These are phyloP conservation scores for Phaonia tiefii DNA, from an alignment of 2,888 invertebrate genomes.

Conservation along the genomic window DNA sequence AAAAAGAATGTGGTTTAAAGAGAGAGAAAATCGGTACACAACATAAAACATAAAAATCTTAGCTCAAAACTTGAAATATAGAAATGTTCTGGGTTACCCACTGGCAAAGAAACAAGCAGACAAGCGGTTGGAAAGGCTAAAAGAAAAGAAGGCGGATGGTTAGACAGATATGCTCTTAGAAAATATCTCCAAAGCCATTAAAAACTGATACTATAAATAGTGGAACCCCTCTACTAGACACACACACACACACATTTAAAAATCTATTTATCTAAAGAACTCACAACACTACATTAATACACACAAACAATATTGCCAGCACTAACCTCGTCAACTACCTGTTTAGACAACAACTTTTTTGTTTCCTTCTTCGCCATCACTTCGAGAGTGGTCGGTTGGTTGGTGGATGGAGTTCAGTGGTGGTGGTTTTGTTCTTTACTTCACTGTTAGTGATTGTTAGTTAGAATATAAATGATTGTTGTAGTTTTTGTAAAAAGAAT, in stretches of 20 bases:
- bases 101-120: constrained; percentile 2
- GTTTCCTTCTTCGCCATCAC: background rate
- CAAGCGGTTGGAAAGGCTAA: too few species aligned
- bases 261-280: constrained; percentile 26
- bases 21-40: constrained; percentile 34
- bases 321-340: constrained; percentile 26
- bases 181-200: background rate
- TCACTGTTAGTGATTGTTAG: background rate
- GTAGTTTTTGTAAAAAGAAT: constrained; percentile 3
- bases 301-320: constrained; percentile 5
- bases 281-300: background rate
- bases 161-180: background rate
- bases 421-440: constrained; percentile 10
- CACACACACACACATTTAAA: background rate
- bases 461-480: constrained; percentile 14
- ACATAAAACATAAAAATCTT: constrained; percentile 1
- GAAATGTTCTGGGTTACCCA: too few species aligned
- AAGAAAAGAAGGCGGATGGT: background rate
- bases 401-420: background rate
- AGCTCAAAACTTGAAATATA: too few species aligned
- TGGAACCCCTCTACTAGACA: background rate
- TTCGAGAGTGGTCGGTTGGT: constrained; percentile 7
- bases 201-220: background rate
- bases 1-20: constrained; percentile 20
- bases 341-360: constrained; percentile 11